Evolutionary conservation across 2,113 vertebrate genomes (phyloP).

Genomic region (Hylia prasina): DNA sequence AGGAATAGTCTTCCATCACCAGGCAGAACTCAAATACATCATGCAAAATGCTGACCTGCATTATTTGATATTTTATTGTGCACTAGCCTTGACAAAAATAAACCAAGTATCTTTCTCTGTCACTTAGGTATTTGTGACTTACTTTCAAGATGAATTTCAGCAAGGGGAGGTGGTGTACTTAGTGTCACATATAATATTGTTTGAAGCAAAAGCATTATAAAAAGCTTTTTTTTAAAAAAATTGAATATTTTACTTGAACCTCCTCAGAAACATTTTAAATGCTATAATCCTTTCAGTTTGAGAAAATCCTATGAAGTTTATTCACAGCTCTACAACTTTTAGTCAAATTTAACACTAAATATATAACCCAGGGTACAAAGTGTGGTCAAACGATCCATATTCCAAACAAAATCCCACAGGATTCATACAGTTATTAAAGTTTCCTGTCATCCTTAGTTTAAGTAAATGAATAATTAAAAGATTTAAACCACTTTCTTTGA

Average conservation of each 20-base stretch:
- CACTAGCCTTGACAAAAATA: slow-evolving; percentile 6
- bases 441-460: slow-evolving; percentile 33
- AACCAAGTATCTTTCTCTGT: slow-evolving; percentile 5
- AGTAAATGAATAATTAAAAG: slow-evolving; percentile 11
- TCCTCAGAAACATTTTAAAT: neutral
- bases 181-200: neutral
- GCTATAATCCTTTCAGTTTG: neutral
- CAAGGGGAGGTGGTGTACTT: neutral
- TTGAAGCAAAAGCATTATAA: neutral
- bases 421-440: slow-evolving; percentile 17
- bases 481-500: slow-evolving; percentile 15
- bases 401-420: slow-evolving; percentile 26
- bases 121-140: slow-evolving; percentile 24
- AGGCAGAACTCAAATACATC: neutral
- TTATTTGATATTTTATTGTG: slow-evolving; percentile 35
- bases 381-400: neutral
- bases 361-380: neutral
- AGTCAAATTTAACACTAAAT: neutral
- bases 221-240: neutral
- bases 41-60: slow-evolving; percentile 41
- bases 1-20: neutral
- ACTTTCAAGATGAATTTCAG: neutral
- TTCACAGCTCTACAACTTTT: neutral
- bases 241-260: neutral
- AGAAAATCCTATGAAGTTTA: slow-evolving; percentile 10